Percentiles rank a stretch among this genome's conserved stretches.
Evolutionary conservation across 2,888 invertebrate genomes (phyloP).

Genomic region (Operophtera brumata): DNA sequence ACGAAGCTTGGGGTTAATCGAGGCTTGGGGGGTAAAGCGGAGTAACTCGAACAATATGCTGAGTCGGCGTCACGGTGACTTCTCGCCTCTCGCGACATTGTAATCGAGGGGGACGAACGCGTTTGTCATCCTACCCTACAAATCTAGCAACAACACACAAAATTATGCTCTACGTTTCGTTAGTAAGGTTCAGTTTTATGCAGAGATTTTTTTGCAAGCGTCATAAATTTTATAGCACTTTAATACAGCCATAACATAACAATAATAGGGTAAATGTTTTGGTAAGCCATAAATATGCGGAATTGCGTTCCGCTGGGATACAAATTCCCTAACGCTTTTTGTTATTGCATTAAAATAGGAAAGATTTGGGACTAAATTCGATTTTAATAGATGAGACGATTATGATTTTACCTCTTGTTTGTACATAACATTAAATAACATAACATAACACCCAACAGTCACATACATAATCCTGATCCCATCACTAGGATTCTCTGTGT

Average conservation of each 20-base stretch:
- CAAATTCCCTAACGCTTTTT: conserved; percentile 59
- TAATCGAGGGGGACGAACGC: conserved; percentile 74
- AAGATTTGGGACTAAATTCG: conserved; percentile 30
- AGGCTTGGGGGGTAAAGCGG: conserved; percentile 7
- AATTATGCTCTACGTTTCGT: conserved; percentile 28
- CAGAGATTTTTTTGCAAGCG: conserved; percentile 54
- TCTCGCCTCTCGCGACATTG: conserved; percentile 63
- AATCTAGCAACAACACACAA: conserved; percentile 30
- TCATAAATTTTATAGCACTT: conserved; percentile 78
- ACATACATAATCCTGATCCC: no score
- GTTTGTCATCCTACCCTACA: conserved; percentile 70
- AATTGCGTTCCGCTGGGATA: conserved; percentile 64
- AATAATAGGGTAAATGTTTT: conserved; percentile 81
- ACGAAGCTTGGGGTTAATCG: not conserved
- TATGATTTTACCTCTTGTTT: not conserved
- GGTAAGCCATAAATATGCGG: conserved; percentile 78
- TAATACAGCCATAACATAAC: conserved; percentile 78
- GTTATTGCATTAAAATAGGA: conserved; percentile 39
- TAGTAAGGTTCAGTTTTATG: conserved; percentile 30
- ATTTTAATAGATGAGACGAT: conserved; percentile 28
- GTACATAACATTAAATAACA: not conserved
- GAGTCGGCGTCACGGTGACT: conserved; percentile 68
- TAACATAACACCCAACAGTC: no score
- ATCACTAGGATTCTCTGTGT: no score
- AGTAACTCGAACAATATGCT: conserved; percentile 68